These are phyloP conservation scores for Oreohelix idahoensis DNA, from an alignment of 1,140 invertebrate species.

Conservation along the genomic window DNA sequence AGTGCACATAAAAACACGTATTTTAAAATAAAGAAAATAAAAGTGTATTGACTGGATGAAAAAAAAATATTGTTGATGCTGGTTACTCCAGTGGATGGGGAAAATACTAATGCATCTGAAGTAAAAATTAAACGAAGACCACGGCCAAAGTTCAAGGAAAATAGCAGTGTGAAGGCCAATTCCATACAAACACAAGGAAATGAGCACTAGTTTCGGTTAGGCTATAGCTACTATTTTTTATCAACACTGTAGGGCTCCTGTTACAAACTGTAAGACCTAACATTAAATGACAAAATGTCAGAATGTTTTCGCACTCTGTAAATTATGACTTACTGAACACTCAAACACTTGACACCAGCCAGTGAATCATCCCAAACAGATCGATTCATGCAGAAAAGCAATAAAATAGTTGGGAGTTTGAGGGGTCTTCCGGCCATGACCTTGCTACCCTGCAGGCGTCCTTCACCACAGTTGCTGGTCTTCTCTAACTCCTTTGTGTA, in stretches of 20 bases:
- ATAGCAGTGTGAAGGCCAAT: conserved; percentile 30
- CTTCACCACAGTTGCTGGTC: conserved; percentile 39
- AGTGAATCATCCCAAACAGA: not conserved
- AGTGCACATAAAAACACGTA: no score
- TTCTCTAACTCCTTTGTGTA: not conserved
- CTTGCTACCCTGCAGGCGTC: conserved; percentile 38
- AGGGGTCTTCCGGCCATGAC: conserved; percentile 35
- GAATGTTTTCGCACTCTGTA: not conserved
- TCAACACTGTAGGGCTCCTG: not conserved
- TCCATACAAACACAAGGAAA: not conserved
- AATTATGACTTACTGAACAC: conserved; percentile 23
- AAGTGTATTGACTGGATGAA: no score
- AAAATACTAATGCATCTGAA: not conserved
- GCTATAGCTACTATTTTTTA: not conserved
- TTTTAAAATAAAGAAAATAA: no score
- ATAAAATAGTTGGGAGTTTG: conserved; percentile 18
- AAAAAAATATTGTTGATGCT: not conserved
- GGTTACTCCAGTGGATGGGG: not conserved
- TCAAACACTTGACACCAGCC: not conserved
- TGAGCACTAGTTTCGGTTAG: not conserved
- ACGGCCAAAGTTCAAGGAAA: conserved; percentile 38
- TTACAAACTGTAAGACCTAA: not conserved
- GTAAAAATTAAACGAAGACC: not conserved
- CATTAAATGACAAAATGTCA: not conserved
- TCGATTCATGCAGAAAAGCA: conserved; percentile 28